phyloP scores from a whole-genome alignment of 2,888 invertebrate genomes.

The Rutpela maculata region DNA sequence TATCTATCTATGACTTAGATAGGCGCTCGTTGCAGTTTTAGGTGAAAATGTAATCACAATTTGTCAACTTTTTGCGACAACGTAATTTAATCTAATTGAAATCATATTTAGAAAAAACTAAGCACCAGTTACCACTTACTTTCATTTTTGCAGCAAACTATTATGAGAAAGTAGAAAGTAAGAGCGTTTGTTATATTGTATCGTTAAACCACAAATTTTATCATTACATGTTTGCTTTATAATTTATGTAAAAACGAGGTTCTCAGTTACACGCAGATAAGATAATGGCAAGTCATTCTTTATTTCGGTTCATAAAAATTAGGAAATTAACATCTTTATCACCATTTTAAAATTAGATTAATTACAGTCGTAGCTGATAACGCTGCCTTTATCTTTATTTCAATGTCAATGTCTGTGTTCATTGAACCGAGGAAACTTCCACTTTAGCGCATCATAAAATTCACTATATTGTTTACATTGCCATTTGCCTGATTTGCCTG shows the following conservation, averaged over 20 bases:
- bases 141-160: neutral
- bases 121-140: neutral
- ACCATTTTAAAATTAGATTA: constrained; percentile 17
- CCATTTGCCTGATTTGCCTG: constrained; percentile 40
- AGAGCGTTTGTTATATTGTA: constrained; percentile 3
- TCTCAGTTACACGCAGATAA: constrained; percentile 14
- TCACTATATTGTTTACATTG: constrained; percentile 44
- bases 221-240: neutral
- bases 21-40: too few species aligned
- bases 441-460: constrained; percentile 45
- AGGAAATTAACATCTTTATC: constrained; percentile 30
- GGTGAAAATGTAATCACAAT: neutral
- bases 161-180: constrained; percentile 20
- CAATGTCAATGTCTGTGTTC: constrained; percentile 50
- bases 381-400: constrained; percentile 32
- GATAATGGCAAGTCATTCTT: constrained; percentile 29
- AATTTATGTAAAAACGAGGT: neutral
- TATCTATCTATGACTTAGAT: too few species aligned
- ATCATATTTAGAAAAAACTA: neutral
- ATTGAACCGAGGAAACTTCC: constrained; percentile 43
- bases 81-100: neutral
- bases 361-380: constrained; percentile 33
- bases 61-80: neutral
- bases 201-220: neutral
- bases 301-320: constrained; percentile 9